Percentiles rank a stretch among this genome's conserved stretches.
These are phyloP conservation scores for Tachina grossa DNA, from an alignment of 2,888 invertebrate species.

Conservation along the genomic window DNA sequence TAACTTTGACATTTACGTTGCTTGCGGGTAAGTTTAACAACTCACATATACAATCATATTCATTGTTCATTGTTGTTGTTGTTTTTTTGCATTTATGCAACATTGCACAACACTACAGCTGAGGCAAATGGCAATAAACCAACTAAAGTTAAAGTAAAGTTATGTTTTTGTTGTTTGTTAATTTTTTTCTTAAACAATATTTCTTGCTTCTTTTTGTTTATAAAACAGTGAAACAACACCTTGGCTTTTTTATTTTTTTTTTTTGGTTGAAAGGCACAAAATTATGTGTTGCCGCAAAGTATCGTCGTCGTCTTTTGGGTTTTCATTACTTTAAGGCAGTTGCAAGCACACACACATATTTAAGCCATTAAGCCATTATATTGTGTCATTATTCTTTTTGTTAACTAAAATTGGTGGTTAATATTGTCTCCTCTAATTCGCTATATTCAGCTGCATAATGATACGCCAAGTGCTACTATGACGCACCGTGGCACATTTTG, in stretches of 20 bases:
- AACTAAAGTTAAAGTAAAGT: constrained; percentile 36
- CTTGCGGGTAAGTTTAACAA: constrained; percentile 71
- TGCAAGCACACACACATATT: constrained; percentile 13
- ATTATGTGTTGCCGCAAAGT: constrained; percentile 38
- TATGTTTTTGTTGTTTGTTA: constrained; percentile 44
- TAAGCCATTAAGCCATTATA: constrained; percentile 69
- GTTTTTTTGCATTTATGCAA: constrained; percentile 45
- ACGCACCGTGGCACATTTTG: constrained; percentile 1
- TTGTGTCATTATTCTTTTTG: constrained; percentile 70
- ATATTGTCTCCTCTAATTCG: constrained; percentile 45
- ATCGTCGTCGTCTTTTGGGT: constrained; percentile 10
- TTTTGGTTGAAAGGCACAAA: not conserved
- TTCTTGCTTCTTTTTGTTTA: constrained; percentile 28
- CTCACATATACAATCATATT: constrained; percentile 44
- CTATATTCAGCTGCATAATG: constrained; percentile 36
- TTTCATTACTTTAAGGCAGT: constrained; percentile 5
- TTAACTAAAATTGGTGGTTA: constrained; percentile 61
- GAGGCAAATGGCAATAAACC: constrained; percentile 16
- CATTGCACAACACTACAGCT: constrained; percentile 18
- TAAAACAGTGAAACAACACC: constrained; percentile 55
- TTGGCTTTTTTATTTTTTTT: constrained; percentile 40
- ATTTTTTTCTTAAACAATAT: constrained; percentile 24
- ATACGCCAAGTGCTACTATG: constrained; percentile 11
- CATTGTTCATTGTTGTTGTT: not conserved
- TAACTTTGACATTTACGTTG: constrained; percentile 73